Base-by-base conservation (phyloP, 2,797 vertebrate species). In the Enteromius anoplus region DNA sequence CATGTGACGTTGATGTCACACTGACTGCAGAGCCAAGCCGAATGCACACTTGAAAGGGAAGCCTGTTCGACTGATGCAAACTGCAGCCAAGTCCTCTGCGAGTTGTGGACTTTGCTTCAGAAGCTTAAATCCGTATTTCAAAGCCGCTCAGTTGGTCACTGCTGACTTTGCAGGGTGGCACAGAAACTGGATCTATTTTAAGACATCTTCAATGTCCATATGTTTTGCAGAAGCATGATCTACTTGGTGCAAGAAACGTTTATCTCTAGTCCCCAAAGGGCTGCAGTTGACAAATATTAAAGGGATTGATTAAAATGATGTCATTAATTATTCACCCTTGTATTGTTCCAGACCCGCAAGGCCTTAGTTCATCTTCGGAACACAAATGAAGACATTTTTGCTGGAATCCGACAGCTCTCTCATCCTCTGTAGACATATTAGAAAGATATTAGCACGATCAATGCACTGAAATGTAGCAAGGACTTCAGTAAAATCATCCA, bases 41-140 rank as follows among this genome's bases (percentile, higher is more conserved):
- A 78, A 66, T 49, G 76, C 11, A 60, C 32, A 75, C 45, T 64
- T 81, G 32, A 81, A 81, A 53, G 55, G 5, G 9, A 40, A 70
- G n/a, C 53, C 70, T 23, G 26, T 29, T 55, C 55, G 49, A 80
- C 15, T 75, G 58, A 75, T 11, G 69, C 45, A 34, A 64, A 64
- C 69, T 64, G 69, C 42, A 82, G 32, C 58, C 60, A 75, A 75
- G 70, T 26, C 23, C n/a, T 66, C 32, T 15, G 47, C 5, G 32
- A 75, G 70, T 34, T 49, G 23, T 47, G 29, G 19, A 75, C 49
- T 55, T 75, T 55, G 49, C n/a, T 73, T 75, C 32, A 66, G 15
- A 81, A 62, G 26, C 68, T 40, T 82, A 68, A 55, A 82, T 75
- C 26, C 34, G 4, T 49, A 58, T 82, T 82, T 82, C 71, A 75